Percentiles rank a stretch among this genome's conserved stretches.
Conservation (phyloP, 37 sponge, comb jelly and placozoan species). For the Aplysina aerophoba region DNA sequence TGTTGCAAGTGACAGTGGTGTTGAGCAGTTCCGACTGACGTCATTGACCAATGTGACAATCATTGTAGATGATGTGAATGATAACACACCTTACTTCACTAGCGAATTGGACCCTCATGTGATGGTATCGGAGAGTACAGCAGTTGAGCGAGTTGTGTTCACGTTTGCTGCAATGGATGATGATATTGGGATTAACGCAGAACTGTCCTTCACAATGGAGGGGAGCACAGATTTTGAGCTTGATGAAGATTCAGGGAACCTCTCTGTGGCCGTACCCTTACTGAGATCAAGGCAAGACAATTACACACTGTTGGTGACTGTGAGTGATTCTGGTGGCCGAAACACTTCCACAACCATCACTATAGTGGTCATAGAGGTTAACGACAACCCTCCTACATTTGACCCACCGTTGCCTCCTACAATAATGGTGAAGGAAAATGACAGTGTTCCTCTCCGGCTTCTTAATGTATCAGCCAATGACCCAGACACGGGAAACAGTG, state of each 20-base stretch:
- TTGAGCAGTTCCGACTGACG: background rate
- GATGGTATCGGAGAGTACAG: background rate
- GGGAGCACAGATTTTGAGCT: slow-evolving; percentile 35
- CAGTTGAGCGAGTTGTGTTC: background rate
- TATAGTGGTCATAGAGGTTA: slow-evolving; percentile 53
- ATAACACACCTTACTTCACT: slow-evolving; percentile 41
- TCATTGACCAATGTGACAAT: slow-evolving; percentile 21
- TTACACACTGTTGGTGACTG: slow-evolving; percentile 7
- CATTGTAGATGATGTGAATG: slow-evolving; percentile 40
- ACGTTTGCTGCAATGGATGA: slow-evolving; percentile 26
- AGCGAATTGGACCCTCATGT: background rate
- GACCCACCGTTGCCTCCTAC: background rate
- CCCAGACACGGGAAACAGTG: slow-evolving; percentile 45
- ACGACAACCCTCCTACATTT: slow-evolving; percentile 56
- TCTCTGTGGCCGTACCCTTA: background rate
- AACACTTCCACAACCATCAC: slow-evolving; percentile 38
- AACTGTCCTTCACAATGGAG: slow-evolving; percentile 14
- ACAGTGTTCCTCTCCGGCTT: slow-evolving; percentile 8
- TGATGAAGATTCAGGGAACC: slow-evolving; percentile 7
- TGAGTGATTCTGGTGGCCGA: slow-evolving; percentile 10
- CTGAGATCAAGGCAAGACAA: background rate
- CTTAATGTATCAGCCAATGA: slow-evolving; percentile 44
- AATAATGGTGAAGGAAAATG: slow-evolving; percentile 12
- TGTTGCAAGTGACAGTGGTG: slow-evolving; percentile 15
- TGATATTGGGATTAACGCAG: slow-evolving; percentile 27